Evolutionary conservation across 2,113 vertebrate genomes (phyloP).

Genomic region (Triplophysa dalaica): DNA sequence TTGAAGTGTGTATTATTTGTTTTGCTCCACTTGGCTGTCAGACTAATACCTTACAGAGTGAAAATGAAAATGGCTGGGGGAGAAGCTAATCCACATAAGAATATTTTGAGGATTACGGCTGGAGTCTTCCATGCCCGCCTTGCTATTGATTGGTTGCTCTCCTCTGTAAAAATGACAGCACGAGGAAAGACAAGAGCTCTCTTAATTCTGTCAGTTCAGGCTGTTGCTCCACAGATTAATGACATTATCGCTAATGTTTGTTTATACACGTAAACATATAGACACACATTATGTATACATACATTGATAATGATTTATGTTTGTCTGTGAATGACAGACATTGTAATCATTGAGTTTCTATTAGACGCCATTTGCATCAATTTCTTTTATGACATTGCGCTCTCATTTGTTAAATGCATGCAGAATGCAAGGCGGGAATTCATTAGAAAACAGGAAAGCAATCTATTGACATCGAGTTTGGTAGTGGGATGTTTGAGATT

Average conservation of each 20-base stretch:
- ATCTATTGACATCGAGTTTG: not conserved
- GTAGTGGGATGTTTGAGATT: constrained; percentile 11
- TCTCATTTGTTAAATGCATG: not conserved
- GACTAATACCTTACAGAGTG: constrained; percentile 74
- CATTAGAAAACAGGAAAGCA: not conserved
- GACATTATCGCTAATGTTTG: constrained; percentile 21
- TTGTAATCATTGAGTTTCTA: not conserved
- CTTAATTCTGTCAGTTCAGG: constrained; percentile 30
- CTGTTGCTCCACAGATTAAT: constrained; percentile 21
- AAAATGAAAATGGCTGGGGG: constrained; percentile 74
- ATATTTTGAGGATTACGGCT: constrained; percentile 67
- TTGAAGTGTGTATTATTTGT: constrained; percentile 74
- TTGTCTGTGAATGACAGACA: not conserved
- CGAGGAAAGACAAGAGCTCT: constrained; percentile 53
- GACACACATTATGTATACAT: no score
- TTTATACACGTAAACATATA: not conserved
- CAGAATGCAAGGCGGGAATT: not conserved
- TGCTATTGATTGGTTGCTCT: constrained; percentile 69
- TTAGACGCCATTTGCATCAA: not conserved
- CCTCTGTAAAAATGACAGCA: constrained; percentile 37
- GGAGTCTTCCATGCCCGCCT: constrained; percentile 63
- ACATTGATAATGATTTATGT: not conserved
- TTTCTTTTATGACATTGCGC: not conserved
- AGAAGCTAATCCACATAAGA: constrained; percentile 73
- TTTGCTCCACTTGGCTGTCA: constrained; percentile 73